These are phyloP conservation scores for Phrynosoma blainvillii DNA, from an alignment of 2,113 vertebrate genomes.

Conservation along the genomic window DNA sequence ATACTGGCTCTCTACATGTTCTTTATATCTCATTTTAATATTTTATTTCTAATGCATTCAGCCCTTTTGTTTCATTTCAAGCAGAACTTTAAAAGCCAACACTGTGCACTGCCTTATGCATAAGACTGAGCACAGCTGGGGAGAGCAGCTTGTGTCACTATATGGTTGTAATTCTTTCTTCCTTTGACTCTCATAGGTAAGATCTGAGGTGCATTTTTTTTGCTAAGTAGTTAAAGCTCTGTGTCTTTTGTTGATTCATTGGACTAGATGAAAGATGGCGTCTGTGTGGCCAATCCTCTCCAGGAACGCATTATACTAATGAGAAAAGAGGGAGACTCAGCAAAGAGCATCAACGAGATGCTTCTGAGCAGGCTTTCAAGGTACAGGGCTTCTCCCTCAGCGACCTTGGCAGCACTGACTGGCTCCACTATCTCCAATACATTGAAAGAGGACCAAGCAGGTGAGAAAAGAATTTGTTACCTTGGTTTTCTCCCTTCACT, in stretches of 20 bases:
- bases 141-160: neutral
- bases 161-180: neutral
- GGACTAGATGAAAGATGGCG: conserved; percentile 85
- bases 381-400: conserved; percentile 94
- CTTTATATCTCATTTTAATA: too few relatives aligned
- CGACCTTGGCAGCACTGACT: conserved; percentile 94
- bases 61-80: too few relatives aligned
- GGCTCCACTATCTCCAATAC: conserved; percentile 98
- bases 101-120: neutral
- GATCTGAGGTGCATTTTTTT: accelerated
- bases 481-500: too few relatives aligned
- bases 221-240: neutral
- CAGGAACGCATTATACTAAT: conserved; percentile 94
- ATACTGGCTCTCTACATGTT: too few relatives aligned
- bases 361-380: conserved; percentile 95
- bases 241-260: conserved; percentile 15
- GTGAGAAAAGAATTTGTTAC: conserved; percentile 69
- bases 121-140: too few relatives aligned
- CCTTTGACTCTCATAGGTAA: neutral
- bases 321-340: conserved; percentile 97
- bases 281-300: conserved; percentile 86
- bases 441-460: conserved; percentile 95
- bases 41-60: too few relatives aligned
- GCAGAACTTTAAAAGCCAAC: too few relatives aligned
- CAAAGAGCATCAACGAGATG: conserved; percentile 98